Evolutionary conservation across 2,113 vertebrate species (phyloP), one percentile per base, ranked within the genome.

Genomic region (Gymnorhina tibicen): DNA sequence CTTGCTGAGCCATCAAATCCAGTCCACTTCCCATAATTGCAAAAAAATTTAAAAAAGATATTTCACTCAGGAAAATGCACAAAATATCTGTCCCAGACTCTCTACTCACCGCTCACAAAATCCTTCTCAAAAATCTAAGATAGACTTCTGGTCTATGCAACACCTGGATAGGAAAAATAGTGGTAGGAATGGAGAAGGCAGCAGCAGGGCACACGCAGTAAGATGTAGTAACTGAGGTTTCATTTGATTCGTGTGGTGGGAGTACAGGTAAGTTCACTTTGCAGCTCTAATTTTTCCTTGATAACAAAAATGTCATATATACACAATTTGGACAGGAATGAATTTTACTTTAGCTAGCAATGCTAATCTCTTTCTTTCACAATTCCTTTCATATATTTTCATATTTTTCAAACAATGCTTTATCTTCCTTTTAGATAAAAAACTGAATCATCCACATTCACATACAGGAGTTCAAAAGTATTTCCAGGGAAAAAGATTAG

Each of bases 211-310:
- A 55, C 16, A 13, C 3, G 26, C 41, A 41, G 4, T 24, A 17
- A 0, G 0, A 7, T 21, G 44, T 12, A 69, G 41, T n/a, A 32
- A n/a, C 15, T 12, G 10, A 59, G 9, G 7, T 58, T 46, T 26
- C 21, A 3, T 12, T 46, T 55, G 35, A 53, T 9, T 80, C 0
- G 1, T 16, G 27, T 35, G 39, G 85, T 15, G 6, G 28, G 18
- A 77, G 9, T 46, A 42, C 17, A 69, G 15, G 8, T 8, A 64
- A 66, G 3, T 49, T 67, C 14, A 66, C 2, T 84, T 77, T 81
- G 44, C 10, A 78, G 21, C 6, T 82, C 32, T 39, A 56, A 30
- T n/a, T 75, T 76, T 87, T 37, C 16, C 35, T 46, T 44, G 11
- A 8, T 64, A 79, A 87, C 12, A 62, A 91, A 84, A 55, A n/a